Base-by-base conservation (phyloP, 2,113 vertebrate species). In the Gobio gobio region DNA sequence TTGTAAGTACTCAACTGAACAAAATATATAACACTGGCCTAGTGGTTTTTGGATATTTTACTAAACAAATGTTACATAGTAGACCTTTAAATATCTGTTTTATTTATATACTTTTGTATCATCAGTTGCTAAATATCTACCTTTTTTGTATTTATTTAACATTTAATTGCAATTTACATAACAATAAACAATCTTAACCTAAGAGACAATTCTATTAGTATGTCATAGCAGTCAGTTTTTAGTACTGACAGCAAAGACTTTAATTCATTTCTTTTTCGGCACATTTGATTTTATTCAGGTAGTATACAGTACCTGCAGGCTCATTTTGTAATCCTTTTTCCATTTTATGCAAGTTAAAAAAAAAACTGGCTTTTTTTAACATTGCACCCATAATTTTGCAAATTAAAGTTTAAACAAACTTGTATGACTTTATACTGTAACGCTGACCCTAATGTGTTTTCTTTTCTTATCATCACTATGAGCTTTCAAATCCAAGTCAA, bases 381-480 rank as follows among this genome's bases (percentile, higher is more conserved):
- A 45, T 45, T 49, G n/a, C 1, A 1, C 49, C 13, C 45, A 26
- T 47, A 26, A n/a, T 74, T 22, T 58, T 40, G 40, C 6, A 7
- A 49, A 16, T 26, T 73, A 40, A 43, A 20, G 20, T 72, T 72
- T 16, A 51, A 51, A 51, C 7, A 51, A 16, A 75, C 40, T 6
- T 47, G 1, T 7, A 76, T 54, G 24, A 9, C 24, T 54, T 51
- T 29, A 51, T 54, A 76, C 26, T 54, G 8, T 76, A 54, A 29
- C 33, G 24, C 49, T 33, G 74, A 76, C 47, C n/a, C 74, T 76
- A 54, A 49, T 54, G 45, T 76, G 70, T 47, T 74, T 76, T 54
- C 26, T 54, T 76, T 54, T 18, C 47, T 75, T 51, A 51, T 75
- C 73, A 18, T 73, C 70, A 14, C 33, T 22, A 16, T 22, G 29